Evolutionary conservation across 2,797 vertebrate species (phyloP).

Genomic region (Rhinichthys osculus): DNA sequence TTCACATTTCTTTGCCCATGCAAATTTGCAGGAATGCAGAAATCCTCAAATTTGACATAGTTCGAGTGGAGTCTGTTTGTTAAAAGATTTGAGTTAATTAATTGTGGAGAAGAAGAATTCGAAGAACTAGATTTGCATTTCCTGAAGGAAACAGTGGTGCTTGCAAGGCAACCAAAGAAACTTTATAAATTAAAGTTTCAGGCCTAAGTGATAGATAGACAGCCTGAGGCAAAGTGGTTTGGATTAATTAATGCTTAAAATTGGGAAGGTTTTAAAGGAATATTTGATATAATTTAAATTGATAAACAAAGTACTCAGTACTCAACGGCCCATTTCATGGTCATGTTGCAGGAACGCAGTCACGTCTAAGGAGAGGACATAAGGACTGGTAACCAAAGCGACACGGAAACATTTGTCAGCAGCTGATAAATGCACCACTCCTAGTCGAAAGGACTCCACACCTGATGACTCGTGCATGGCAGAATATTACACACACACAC

Average conservation of each 20-base stretch:
- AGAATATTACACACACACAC: background rate
- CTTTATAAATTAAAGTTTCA: background rate
- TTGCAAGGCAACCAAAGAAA: background rate
- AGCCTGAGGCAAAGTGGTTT: background rate
- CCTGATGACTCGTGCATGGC: conserved; percentile 46
- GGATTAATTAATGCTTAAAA: background rate
- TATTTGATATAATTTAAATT: background rate
- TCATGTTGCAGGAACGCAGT: conserved; percentile 56
- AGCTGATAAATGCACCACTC: conserved; percentile 56
- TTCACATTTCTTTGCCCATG: no score
- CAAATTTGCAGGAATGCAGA: background rate
- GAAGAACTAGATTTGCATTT: conserved; percentile 3
- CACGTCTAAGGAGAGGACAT: conserved; percentile 39
- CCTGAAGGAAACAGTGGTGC: background rate
- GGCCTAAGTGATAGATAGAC: background rate
- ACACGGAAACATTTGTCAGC: conserved; percentile 37
- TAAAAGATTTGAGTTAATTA: background rate
- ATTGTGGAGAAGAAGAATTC: background rate
- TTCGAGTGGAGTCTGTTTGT: background rate
- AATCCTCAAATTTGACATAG: background rate
- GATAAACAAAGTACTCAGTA: background rate
- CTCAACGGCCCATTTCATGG: conserved; percentile 49
- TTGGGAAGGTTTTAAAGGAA: background rate
- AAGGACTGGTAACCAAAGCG: background rate
- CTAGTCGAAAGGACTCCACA: conserved; percentile 54